Percentiles rank a stretch among this genome's conserved stretches.
phyloP scores from a whole-genome alignment of 2,888 invertebrate species.

The Drosophila trichaetosa region DNA sequence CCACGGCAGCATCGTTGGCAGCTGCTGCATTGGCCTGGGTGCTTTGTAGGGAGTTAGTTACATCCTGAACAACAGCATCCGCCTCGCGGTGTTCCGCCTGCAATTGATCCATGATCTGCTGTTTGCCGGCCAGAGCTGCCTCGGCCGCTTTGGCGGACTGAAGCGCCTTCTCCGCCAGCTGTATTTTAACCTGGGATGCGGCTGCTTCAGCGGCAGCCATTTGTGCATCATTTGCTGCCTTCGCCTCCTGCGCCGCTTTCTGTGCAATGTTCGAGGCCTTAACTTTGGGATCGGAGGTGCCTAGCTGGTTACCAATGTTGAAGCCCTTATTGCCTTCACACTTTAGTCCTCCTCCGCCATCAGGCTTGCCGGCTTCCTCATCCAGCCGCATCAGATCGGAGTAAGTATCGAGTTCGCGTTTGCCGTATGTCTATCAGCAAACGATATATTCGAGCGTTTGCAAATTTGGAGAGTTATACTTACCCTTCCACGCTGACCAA shows the following conservation, averaged over 20 bases:
- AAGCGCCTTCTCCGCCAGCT: constrained; percentile 89
- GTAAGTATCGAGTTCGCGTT: constrained; percentile 34
- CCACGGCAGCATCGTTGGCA: constrained; percentile 87
- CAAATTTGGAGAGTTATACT: not conserved
- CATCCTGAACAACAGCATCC: constrained; percentile 87
- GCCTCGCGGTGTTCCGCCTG: constrained; percentile 89
- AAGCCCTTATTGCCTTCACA: not conserved
- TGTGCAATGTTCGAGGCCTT: constrained; percentile 89
- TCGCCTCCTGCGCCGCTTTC: constrained; percentile 90
- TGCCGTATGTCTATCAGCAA: constrained; percentile 26
- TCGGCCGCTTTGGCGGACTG: constrained; percentile 90
- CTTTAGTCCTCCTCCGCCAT: constrained; percentile 1
- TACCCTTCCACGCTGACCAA: constrained; percentile 43
- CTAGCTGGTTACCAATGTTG: not conserved
- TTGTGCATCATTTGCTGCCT: constrained; percentile 90
- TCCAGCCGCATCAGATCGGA: constrained; percentile 16
- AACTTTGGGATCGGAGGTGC: constrained; percentile 71
- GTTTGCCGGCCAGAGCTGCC: constrained; percentile 89
- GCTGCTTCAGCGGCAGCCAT: constrained; percentile 90
- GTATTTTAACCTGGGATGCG: constrained; percentile 89
- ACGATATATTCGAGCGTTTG: not conserved
- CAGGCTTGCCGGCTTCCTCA: not conserved
- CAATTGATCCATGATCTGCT: constrained; percentile 89
- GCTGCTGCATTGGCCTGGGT: constrained; percentile 88
- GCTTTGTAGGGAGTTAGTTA: constrained; percentile 87